These are phyloP conservation scores for Echinops telfairi DNA, from an alignment of 2,113 vertebrate species.

Conservation along the genomic window DNA sequence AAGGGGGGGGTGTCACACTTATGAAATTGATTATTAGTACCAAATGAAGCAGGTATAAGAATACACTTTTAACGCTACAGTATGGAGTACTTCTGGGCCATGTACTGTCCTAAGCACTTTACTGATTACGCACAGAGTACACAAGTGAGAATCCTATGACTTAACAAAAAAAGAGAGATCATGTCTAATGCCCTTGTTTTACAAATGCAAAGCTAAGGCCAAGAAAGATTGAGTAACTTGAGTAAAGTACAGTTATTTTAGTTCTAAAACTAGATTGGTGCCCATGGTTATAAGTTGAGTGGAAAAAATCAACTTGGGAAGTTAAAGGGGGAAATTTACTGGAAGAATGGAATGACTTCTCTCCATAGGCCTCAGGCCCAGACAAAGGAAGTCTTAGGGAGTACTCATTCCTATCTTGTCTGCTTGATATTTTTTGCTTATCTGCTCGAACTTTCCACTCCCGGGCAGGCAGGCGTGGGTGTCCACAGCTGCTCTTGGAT, in stretches of 20 bases:
- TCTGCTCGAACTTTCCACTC: not conserved
- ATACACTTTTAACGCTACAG: not conserved
- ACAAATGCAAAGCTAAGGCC: no score
- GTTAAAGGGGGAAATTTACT: not conserved
- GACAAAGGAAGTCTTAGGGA: not conserved
- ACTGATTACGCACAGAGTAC: no score
- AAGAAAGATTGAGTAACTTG: no score
- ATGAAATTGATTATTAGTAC: conserved; percentile 17
- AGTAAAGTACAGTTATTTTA: conserved; percentile 47
- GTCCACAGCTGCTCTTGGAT: conserved; percentile 26
- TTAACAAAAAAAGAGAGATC: not conserved
- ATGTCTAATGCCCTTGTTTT: no score
- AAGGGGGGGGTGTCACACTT: conserved; percentile 9
- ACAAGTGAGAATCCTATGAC: conserved; percentile 31
- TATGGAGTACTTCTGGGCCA: not conserved
- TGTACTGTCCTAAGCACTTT: not conserved
- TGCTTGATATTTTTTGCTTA: not conserved
- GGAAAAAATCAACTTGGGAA: not conserved
- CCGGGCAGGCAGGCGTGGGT: conserved; percentile 40
- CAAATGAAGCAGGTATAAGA: not conserved
- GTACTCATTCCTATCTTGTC: not conserved
- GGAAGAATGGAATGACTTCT: no score
- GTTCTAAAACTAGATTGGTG: conserved; percentile 27
- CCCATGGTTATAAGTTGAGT: not conserved
- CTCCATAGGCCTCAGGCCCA: no score